Percentiles rank a stretch among this genome's conserved stretches.
phyloP scores from a whole-genome alignment of 2,113 vertebrate genomes.

The Psettodes erumei region DNA sequence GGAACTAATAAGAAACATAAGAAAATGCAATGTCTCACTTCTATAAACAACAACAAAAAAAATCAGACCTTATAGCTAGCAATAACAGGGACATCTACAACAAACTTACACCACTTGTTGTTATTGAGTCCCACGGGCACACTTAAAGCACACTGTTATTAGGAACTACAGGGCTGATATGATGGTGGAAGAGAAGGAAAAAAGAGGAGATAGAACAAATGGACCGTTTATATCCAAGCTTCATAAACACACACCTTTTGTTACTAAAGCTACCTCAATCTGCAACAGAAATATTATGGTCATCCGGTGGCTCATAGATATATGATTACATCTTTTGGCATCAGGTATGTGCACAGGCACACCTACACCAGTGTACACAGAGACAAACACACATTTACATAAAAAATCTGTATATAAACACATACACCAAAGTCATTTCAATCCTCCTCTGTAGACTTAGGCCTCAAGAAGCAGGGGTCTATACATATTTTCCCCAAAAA shows the following conservation, averaged over 20 bases:
- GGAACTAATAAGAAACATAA: constrained; percentile 65
- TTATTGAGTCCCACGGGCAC: constrained; percentile 74
- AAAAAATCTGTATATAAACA: constrained; percentile 36
- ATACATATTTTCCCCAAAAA: not conserved
- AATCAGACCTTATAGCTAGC: constrained; percentile 50
- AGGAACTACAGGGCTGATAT: constrained; percentile 57
- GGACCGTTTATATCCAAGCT: constrained; percentile 72
- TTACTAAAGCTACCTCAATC: constrained; percentile 44
- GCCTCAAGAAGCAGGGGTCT: constrained; percentile 47
- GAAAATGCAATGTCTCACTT: constrained; percentile 64
- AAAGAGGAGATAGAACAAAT: constrained; percentile 64
- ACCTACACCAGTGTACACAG: not conserved
- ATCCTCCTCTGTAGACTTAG: constrained; percentile 30
- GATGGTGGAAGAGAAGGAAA: constrained; percentile 21
- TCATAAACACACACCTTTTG: constrained; percentile 60
- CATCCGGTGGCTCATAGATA: constrained; percentile 35
- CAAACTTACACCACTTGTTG: constrained; percentile 60
- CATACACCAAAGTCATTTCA: constrained; percentile 19
- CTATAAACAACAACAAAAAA: constrained; percentile 76
- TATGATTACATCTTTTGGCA: constrained; percentile 37
- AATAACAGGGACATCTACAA: constrained; percentile 60
- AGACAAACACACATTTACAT: constrained; percentile 21
- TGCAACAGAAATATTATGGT: constrained; percentile 23
- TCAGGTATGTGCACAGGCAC: not conserved
- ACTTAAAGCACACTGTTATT: constrained; percentile 70